Percentiles rank a stretch among this genome's conserved stretches.
Conservation (phyloP, 2,113 vertebrate genomes). For the Aphelocoma coerulescens region DNA sequence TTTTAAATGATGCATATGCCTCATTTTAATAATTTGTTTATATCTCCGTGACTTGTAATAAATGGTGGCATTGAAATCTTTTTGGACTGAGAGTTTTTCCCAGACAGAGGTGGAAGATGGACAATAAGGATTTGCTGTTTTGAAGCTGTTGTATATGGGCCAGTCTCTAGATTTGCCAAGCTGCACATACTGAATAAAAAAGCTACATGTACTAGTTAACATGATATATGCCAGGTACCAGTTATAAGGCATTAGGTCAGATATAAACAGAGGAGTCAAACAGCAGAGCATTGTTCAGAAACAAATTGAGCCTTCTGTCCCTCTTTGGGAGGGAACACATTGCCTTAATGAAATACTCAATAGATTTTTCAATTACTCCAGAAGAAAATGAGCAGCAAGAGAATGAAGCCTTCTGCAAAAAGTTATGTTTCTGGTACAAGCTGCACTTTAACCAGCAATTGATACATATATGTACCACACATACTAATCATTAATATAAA, state of each 20-base stretch:
- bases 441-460: background rate
- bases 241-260: background rate
- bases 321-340: background rate
- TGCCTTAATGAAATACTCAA: conserved; percentile 22
- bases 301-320: background rate
- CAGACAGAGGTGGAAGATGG: background rate
- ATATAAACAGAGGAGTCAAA: conserved; percentile 3
- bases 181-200: background rate
- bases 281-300: background rate
- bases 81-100: background rate
- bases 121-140: background rate
- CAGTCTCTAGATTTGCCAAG: background rate
- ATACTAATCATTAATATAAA: background rate
- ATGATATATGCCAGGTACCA: background rate
- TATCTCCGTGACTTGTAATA: background rate
- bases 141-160: background rate
- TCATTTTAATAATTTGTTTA: conserved; percentile 27
- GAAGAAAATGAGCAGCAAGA: background rate
- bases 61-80: background rate
- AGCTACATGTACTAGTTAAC: background rate
- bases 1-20: background rate
- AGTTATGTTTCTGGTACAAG: conserved; percentile 18
- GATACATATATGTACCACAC: background rate
- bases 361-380: background rate
- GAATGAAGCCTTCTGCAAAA: background rate